Evolutionary conservation across 2,113 vertebrate species (phyloP).

Genomic region (Neomonachus schauinslandi): DNA sequence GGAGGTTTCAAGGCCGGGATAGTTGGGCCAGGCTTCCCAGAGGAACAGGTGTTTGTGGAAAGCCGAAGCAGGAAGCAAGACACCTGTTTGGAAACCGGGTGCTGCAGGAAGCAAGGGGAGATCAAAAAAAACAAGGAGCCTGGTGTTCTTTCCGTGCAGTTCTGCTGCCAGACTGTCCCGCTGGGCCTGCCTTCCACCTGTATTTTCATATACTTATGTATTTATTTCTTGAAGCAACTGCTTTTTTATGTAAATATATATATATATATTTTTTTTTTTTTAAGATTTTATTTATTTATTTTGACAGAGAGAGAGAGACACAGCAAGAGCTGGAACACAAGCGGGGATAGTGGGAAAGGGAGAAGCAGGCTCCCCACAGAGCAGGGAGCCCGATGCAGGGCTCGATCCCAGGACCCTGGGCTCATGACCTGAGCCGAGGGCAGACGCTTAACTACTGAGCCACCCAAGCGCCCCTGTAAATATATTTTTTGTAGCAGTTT

Average conservation of each 20-base stretch:
- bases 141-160: background rate
- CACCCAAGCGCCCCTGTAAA: too few species aligned
- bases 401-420: too few species aligned
- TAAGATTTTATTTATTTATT: too few species aligned
- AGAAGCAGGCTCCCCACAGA: too few species aligned
- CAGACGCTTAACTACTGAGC: too few species aligned
- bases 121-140: background rate
- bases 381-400: too few species aligned
- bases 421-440: too few species aligned
- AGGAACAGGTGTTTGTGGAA: background rate
- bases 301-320: too few species aligned
- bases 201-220: background rate
- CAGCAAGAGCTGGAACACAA: too few species aligned
- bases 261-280: background rate
- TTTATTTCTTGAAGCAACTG: background rate
- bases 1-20: background rate
- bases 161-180: background rate
- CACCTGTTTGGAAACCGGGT: background rate
- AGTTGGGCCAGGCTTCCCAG: background rate
- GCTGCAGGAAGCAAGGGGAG: background rate
- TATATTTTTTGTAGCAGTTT: too few species aligned
- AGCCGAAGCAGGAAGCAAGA: background rate
- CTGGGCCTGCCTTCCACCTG: background rate
- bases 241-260: background rate
- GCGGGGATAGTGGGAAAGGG: too few species aligned